A percentile compares a stretch with the other conserved stretches of the same genome.
These are phyloP conservation scores for Epirrita christyi DNA, from an alignment of 2,888 invertebrate genomes.

Conservation along the genomic window DNA sequence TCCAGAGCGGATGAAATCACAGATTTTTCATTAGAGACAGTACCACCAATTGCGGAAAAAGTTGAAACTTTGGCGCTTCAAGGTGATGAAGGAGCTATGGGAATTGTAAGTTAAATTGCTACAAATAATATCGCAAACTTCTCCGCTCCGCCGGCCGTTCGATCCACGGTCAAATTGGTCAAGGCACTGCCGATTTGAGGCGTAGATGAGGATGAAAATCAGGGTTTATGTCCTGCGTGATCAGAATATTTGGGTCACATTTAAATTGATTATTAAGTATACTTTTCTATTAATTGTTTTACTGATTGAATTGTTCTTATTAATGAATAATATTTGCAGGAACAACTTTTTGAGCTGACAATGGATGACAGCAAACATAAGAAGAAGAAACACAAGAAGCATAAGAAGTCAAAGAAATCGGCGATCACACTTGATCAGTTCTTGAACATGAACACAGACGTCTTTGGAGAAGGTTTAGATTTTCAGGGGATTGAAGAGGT, in stretches of 20 bases:
- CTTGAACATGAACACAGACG: constrained; percentile 78
- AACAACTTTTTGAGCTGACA: constrained; percentile 68
- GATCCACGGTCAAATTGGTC: too few species aligned
- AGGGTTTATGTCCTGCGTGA: too few species aligned
- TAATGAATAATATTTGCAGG: constrained; percentile 54
- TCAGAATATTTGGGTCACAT: too few species aligned
- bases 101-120: constrained; percentile 55
- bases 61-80: constrained; percentile 54
- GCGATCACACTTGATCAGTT: constrained; percentile 80
- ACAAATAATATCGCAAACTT: background rate
- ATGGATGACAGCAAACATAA: constrained; percentile 62
- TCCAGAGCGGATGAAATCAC: constrained; percentile 59
- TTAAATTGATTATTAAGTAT: background rate
- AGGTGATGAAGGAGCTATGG: constrained; percentile 48
- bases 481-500: constrained; percentile 78
- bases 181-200: too few species aligned
- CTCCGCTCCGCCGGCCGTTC: too few species aligned
- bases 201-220: background rate
- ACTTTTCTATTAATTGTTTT: background rate
- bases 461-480: constrained; percentile 77
- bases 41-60: constrained; percentile 73
- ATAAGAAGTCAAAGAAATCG: constrained; percentile 74
- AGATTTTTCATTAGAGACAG: constrained; percentile 74
- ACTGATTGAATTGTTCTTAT: background rate
- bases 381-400: constrained; percentile 74